phyloP scores from a whole-genome alignment of 2,888 invertebrate species.

The Diaperis boleti region DNA sequence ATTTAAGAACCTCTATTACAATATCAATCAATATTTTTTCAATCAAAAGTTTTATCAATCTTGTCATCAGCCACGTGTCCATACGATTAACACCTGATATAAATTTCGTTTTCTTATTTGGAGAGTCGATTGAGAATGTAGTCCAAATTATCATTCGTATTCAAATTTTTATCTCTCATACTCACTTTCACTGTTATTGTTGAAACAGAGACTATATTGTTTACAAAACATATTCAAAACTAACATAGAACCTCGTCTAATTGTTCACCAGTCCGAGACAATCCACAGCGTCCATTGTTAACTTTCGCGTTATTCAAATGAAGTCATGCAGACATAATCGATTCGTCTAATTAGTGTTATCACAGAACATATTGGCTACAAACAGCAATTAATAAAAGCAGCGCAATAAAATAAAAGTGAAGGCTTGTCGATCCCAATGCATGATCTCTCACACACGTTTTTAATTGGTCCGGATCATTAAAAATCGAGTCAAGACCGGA shows the following conservation, averaged over 20 bases:
- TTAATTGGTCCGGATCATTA: neutral
- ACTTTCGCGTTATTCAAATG: slow-evolving; percentile 28
- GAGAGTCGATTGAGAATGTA: slow-evolving; percentile 5
- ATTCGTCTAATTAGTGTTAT: slow-evolving; percentile 24
- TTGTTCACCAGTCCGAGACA: slow-evolving; percentile 15
- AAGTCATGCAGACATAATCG: slow-evolving; percentile 31
- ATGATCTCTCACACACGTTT: slow-evolving; percentile 20
- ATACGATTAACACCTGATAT: slow-evolving; percentile 3
- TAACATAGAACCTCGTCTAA: slow-evolving; percentile 7
- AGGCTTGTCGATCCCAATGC: slow-evolving; percentile 7
- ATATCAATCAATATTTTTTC: neutral
- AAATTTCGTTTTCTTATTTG: neutral
- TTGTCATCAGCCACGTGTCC: no score
- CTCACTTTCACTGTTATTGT: slow-evolving; percentile 22
- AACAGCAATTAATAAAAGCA: neutral
- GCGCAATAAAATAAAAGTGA: slow-evolving; percentile 10
- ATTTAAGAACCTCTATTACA: no score
- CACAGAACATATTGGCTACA: slow-evolving; percentile 12
- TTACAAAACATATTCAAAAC: slow-evolving; percentile 14
- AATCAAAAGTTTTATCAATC: neutral
- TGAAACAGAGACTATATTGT: slow-evolving; percentile 4
- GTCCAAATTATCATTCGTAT: slow-evolving; percentile 21
- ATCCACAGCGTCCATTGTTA: slow-evolving; percentile 7
- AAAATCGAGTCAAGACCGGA: slow-evolving; percentile 5
- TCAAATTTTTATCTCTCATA: slow-evolving; percentile 20